Evolutionary conservation across 1,140 invertebrate genomes (phyloP).

Genomic region (Sitophilus oryzae): DNA sequence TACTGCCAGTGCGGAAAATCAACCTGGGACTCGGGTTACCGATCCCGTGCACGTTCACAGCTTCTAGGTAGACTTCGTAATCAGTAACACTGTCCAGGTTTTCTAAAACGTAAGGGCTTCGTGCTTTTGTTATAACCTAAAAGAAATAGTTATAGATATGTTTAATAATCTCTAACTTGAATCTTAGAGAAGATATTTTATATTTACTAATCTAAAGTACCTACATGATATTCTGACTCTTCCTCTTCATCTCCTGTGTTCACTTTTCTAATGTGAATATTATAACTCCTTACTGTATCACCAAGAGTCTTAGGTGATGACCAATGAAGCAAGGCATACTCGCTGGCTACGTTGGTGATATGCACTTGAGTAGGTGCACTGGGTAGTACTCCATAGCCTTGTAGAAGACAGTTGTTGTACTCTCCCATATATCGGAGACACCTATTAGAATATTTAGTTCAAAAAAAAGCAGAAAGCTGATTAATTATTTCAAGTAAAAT

Average conservation of each 20-base stretch:
- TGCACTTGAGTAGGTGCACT: slow-evolving; percentile 60
- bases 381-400: slow-evolving; percentile 76
- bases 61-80: slow-evolving; percentile 76
- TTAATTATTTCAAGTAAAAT: too few species aligned
- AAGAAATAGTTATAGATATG: not conserved
- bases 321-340: slow-evolving; percentile 76
- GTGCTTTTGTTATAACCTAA: slow-evolving; percentile 37
- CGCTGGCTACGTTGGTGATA: slow-evolving; percentile 64
- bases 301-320: slow-evolving; percentile 59
- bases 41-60: slow-evolving; percentile 72
- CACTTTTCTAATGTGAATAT: slow-evolving; percentile 55
- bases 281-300: slow-evolving; percentile 66
- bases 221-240: slow-evolving; percentile 30
- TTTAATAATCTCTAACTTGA: too few species aligned
- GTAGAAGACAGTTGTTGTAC: slow-evolving; percentile 72
- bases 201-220: too few species aligned
- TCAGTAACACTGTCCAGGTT: slow-evolving; percentile 63
- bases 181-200: too few species aligned
- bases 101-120: slow-evolving; percentile 69
- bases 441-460: too few species aligned
- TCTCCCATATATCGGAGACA: slow-evolving; percentile 74
- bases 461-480: too few species aligned
- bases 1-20: slow-evolving; percentile 65
- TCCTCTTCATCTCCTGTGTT: slow-evolving; percentile 42
- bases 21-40: slow-evolving; percentile 66